A percentile compares a stretch with the other conserved stretches of the same genome.
Conservation (phyloP, 2,113 vertebrate species). For the Strix aluco region DNA sequence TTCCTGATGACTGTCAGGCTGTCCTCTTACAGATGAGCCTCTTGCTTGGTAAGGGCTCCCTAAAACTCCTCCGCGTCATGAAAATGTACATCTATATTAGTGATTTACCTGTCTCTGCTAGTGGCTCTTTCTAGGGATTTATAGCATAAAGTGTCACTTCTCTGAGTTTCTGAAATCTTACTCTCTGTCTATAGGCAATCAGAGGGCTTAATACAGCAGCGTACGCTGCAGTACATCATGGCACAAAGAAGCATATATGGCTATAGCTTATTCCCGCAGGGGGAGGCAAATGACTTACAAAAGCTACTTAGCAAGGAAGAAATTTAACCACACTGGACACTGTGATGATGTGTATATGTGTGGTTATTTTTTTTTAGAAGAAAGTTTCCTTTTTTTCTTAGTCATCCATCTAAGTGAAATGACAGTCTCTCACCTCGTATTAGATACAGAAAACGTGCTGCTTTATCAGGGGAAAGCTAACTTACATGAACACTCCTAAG, state of each 20-base stretch:
- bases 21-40: not conserved
- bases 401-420: not conserved
- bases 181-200: not conserved
- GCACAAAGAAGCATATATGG: not conserved
- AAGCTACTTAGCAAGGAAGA: not conserved
- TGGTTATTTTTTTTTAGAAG: not conserved
- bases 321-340: not conserved
- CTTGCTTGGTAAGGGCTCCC: fast-evolving
- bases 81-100: not conserved
- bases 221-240: not conserved
- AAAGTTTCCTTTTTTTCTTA: not conserved
- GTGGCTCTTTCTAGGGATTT: not conserved
- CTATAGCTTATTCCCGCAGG: not conserved
- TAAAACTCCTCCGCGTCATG: not conserved
- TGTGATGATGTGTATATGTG: not conserved
- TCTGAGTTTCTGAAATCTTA: not conserved
- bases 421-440: not conserved
- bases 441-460: not conserved
- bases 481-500: not conserved
- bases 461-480: not conserved
- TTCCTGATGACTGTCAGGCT: not conserved
- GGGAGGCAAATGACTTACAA: not conserved
- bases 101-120: not conserved
- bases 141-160: not conserved
- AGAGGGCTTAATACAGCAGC: not conserved